phyloP scores from a whole-genome alignment of 2,113 vertebrate genomes.

The Chaetura pelagica region DNA sequence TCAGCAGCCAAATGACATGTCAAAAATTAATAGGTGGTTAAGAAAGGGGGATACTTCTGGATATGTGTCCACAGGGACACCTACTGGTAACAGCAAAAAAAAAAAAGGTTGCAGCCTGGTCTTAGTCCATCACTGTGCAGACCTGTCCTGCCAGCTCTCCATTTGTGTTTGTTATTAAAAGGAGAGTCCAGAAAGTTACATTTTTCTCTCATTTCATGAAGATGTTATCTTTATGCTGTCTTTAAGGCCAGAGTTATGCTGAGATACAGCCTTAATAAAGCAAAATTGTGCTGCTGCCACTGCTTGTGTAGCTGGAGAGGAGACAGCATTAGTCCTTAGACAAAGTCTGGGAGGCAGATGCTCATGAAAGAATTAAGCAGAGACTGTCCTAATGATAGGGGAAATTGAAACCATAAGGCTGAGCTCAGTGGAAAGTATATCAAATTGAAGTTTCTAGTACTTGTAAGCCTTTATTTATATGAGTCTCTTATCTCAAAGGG shows the following conservation, averaged over 20 bases:
- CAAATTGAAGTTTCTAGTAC: slow-evolving; percentile 57
- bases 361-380: slow-evolving; percentile 46
- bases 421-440: slow-evolving; percentile 46
- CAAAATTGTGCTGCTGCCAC: neutral
- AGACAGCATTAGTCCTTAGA: neutral
- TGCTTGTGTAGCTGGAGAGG: neutral
- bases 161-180: neutral
- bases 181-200: neutral
- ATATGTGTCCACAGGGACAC: slow-evolving; percentile 71
- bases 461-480: slow-evolving; percentile 63
- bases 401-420: slow-evolving; percentile 67
- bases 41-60: neutral
- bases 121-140: neutral
- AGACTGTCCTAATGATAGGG: slow-evolving; percentile 50
- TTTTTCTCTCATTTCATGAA: neutral
- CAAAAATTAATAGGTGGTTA: neutral
- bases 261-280: neutral
- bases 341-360: slow-evolving; percentile 60
- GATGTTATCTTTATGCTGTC: neutral
- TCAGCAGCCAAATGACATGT: neutral
- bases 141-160: neutral
- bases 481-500: slow-evolving; percentile 82
- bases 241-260: neutral
- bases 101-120: neutral
- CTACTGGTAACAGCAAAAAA: slow-evolving; percentile 65